Percentiles rank a stretch among this genome's conserved stretches.
phyloP scores from a whole-genome alignment of 2,888 invertebrate genomes.

The Laothoe populi region DNA sequence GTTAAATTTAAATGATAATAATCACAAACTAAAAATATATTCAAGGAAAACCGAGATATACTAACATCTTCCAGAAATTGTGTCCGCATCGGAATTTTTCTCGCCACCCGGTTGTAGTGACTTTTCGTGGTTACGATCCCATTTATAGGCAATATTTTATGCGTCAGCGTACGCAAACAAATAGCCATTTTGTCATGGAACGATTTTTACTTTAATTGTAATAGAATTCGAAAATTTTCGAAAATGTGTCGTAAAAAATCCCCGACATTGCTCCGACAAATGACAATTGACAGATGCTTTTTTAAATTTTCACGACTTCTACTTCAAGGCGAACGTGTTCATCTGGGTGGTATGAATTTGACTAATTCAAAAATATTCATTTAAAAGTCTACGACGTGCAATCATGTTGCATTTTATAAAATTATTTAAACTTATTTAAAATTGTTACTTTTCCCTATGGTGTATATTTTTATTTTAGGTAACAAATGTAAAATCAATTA shows the following conservation, averaged over 20 bases:
- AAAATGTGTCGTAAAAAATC: slow-evolving; percentile 59
- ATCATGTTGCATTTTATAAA: too few species aligned
- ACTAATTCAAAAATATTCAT: too few species aligned
- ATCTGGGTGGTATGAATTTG: too few species aligned
- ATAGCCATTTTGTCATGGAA: slow-evolving; percentile 80
- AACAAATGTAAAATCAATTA: too few species aligned
- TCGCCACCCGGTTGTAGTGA: slow-evolving; percentile 78
- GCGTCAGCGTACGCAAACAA: slow-evolving; percentile 83
- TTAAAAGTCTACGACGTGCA: too few species aligned
- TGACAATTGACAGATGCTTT: slow-evolving; percentile 52
- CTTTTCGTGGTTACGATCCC: slow-evolving; percentile 82
- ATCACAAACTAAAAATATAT: not conserved
- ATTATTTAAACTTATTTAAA: too few species aligned
- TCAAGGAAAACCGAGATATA: slow-evolving; percentile 35
- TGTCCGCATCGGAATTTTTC: slow-evolving; percentile 76
- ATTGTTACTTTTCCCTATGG: too few species aligned
- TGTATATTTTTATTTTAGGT: too few species aligned
- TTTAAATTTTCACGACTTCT: slow-evolving; percentile 31
- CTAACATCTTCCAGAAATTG: slow-evolving; percentile 84
- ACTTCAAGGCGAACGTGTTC: too few species aligned
- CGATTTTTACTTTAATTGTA: slow-evolving; percentile 44
- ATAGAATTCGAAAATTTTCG: slow-evolving; percentile 52
- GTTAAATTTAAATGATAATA: not conserved
- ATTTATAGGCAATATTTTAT: slow-evolving; percentile 81
- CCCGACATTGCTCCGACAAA: slow-evolving; percentile 57